Conservation (phyloP, 2,888 invertebrate species). For the Augochlorella aurata region DNA sequence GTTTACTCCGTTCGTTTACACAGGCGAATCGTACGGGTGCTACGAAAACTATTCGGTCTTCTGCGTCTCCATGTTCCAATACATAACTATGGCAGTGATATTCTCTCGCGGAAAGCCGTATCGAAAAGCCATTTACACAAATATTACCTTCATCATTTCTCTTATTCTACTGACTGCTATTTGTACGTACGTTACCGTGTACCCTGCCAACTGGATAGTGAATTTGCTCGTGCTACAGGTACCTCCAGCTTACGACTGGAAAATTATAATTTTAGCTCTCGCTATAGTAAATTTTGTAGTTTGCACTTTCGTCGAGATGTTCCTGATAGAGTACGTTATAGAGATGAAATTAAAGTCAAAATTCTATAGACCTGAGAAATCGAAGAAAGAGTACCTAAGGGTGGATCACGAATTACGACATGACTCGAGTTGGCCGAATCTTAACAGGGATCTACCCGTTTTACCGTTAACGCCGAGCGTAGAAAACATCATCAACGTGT, state of each 20-base stretch:
- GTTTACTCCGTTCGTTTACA: constrained; percentile 83
- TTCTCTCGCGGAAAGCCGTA: constrained; percentile 88
- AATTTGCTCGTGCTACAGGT: constrained; percentile 76
- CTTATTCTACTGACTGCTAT: constrained; percentile 82
- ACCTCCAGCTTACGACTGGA: constrained; percentile 80
- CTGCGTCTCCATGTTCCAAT: constrained; percentile 86
- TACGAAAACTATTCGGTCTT: constrained; percentile 87
- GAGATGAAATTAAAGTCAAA: constrained; percentile 83
- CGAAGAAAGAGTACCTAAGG: constrained; percentile 85
- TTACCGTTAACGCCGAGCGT: constrained; percentile 71
- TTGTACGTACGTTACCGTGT: constrained; percentile 83
- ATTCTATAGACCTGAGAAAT: constrained; percentile 83
- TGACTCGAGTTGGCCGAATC: constrained; percentile 86
- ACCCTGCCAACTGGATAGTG: constrained; percentile 82
- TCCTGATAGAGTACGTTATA: constrained; percentile 85
- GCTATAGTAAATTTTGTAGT: constrained; percentile 83
- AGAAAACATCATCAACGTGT: constrained; percentile 69
- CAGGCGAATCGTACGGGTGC: constrained; percentile 80
- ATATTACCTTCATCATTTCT: constrained; percentile 83
- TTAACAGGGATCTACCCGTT: constrained; percentile 69
- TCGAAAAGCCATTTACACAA: constrained; percentile 85
- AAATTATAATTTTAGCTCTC: constrained; percentile 79
- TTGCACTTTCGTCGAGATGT: constrained; percentile 84
- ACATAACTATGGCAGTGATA: constrained; percentile 85
- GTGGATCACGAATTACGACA: constrained; percentile 84